Evolutionary conservation across 2,113 vertebrate genomes (phyloP).

Genomic region (Larimichthys crocea): DNA sequence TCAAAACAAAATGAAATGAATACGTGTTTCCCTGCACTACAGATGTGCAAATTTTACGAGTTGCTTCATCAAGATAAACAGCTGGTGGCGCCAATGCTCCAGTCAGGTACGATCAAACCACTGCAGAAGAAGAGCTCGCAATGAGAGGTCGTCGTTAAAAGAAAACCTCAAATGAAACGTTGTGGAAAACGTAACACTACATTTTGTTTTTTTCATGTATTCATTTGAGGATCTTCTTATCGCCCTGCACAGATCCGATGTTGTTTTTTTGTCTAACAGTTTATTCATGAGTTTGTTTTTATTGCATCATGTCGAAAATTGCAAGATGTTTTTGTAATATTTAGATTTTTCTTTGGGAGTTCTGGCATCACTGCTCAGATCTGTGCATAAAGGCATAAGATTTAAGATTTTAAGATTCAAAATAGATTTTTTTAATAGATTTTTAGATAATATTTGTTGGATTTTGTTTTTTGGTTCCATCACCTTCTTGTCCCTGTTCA

Average conservation of each 20-base stretch:
- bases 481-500: conserved; percentile 6
- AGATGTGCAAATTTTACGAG: background rate
- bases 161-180: background rate
- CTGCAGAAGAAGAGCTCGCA: background rate
- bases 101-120: background rate
- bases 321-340: too few relatives aligned
- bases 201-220: too few relatives aligned
- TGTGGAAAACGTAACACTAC: background rate
- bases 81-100: too few relatives aligned
- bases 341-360: too few relatives aligned
- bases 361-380: too few relatives aligned
- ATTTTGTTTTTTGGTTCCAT: background rate
- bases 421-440: background rate
- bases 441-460: background rate
- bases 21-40: background rate
- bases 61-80: background rate
- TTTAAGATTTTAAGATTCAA: background rate
- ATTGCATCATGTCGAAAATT: too few relatives aligned
- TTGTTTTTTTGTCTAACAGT: too few relatives aligned
- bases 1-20: background rate
- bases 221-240: background rate
- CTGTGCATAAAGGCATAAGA: background rate
- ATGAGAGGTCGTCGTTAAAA: background rate
- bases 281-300: too few relatives aligned
- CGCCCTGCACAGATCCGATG: background rate